Conservation (phyloP, 2,113 vertebrate species). For the Oryzias javanicus region DNA sequence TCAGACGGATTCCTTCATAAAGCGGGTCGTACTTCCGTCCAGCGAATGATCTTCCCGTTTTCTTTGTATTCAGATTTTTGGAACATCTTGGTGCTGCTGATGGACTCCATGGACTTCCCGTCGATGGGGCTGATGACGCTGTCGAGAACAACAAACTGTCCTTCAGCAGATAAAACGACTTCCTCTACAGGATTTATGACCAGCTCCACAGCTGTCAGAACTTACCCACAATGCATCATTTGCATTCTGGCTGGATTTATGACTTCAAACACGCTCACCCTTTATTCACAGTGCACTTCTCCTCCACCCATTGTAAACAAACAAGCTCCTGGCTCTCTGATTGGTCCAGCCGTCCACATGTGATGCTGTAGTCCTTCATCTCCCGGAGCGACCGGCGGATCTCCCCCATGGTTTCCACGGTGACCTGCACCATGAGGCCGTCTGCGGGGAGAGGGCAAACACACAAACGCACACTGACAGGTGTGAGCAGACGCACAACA, state of each 20-base stretch:
- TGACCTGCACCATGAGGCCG: constrained; percentile 98
- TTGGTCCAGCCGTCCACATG: constrained; percentile 89
- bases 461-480: constrained; percentile 32
- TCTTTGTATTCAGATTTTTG: constrained; percentile 97
- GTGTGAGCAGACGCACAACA: constrained; percentile 33
- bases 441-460: constrained; percentile 63
- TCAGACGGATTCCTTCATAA: background rate
- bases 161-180: too few species aligned
- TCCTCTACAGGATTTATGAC: too few species aligned
- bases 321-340: constrained; percentile 94
- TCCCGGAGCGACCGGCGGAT: constrained; percentile 89
- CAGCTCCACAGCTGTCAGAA: background rate
- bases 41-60: constrained; percentile 96
- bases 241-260: constrained; percentile 2
- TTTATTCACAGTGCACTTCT: constrained; percentile 91
- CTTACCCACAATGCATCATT: background rate
- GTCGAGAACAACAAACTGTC: constrained; percentile 5
- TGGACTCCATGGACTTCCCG: constrained; percentile 95
- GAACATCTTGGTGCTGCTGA: constrained; percentile 93
- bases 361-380: constrained; percentile 96
- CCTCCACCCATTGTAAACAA: constrained; percentile 93
- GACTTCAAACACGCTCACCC: constrained; percentile 79
- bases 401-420: constrained; percentile 93
- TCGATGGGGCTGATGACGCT: constrained; percentile 95
- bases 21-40: constrained; percentile 87